A percentile compares a stretch with the other conserved stretches of the same genome.
These are phyloP conservation scores for Xanthostigma xanthostigma DNA, from an alignment of 2,888 invertebrate species.

Conservation along the genomic window DNA sequence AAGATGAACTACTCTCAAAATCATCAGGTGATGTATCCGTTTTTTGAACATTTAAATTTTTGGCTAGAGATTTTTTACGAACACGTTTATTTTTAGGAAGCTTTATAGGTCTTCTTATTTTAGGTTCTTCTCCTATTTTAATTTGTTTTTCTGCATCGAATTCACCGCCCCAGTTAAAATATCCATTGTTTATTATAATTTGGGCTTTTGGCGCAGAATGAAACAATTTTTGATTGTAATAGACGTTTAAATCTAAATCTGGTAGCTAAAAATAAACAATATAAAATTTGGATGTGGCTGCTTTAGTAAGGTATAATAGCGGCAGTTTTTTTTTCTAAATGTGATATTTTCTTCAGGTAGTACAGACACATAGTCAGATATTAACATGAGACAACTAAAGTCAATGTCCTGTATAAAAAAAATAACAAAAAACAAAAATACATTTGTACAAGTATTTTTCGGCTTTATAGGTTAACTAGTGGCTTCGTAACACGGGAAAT, in stretches of 20 bases:
- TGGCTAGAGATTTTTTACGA: background rate
- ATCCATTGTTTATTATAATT: conserved; percentile 40
- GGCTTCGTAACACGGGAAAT: too few species aligned
- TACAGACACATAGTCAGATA: background rate
- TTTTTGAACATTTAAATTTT: conserved; percentile 19
- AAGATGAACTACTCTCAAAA: background rate
- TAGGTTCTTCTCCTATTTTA: conserved; percentile 18
- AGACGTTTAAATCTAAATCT: conserved; percentile 43
- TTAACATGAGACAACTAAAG: conserved; percentile 1
- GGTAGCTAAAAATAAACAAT: conserved; percentile 32
- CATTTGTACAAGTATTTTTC: too few species aligned
- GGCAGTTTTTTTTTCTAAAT: background rate
- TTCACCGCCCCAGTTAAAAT: conserved; percentile 38
- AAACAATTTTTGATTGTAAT: conserved; percentile 37
- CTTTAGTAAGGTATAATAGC: background rate
- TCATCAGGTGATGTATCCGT: conserved; percentile 23
- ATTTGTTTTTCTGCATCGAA: too few species aligned
- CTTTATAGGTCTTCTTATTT: conserved; percentile 26
- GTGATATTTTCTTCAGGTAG: background rate
- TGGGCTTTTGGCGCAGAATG: conserved; percentile 35
- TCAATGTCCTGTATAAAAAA: conserved; percentile 6
- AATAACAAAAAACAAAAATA: conserved; percentile 2
- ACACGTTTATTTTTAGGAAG: background rate
- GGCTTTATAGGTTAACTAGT: too few species aligned
- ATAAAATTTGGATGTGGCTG: background rate